Conservation (phyloP, 2,888 invertebrate genomes). For the Mongoloraphidia duomilia region DNA sequence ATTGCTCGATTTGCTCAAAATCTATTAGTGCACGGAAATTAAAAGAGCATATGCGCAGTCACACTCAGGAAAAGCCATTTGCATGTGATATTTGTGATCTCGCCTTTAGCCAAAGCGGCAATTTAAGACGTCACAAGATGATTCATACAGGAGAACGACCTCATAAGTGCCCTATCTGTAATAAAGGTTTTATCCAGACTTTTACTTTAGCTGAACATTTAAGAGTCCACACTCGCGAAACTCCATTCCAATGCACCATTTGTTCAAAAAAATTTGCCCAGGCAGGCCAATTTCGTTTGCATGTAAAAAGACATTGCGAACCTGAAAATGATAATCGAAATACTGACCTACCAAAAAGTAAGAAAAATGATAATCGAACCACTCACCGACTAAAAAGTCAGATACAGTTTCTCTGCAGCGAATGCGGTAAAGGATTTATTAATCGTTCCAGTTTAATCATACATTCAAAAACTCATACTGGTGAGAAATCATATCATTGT, state of each 20-base stretch:
- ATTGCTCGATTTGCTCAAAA: too few relatives aligned
- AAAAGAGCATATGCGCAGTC: background rate
- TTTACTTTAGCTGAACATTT: constrained; percentile 4
- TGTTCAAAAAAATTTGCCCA: constrained; percentile 11
- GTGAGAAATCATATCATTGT: constrained; percentile 3
- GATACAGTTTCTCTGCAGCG: too few relatives aligned
- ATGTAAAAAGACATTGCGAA: background rate
- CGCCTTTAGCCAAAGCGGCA: constrained; percentile 1
- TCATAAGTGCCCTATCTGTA: constrained; percentile 1
- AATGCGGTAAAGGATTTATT: constrained; percentile 1
- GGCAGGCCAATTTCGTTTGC: constrained; percentile 1
- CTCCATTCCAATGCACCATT: constrained; percentile 7
- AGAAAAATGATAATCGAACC: background rate
- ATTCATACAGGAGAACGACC: constrained; percentile 5
- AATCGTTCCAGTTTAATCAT: constrained; percentile 1
- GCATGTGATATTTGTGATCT: background rate
- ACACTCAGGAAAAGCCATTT: constrained; percentile 2
- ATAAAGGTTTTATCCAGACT: constrained; percentile 3
- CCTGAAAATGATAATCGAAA: background rate
- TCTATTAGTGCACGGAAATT: too few relatives aligned
- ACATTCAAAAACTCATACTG: constrained; percentile 1
- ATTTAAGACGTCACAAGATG: constrained; percentile 4
- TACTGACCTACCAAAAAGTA: too few relatives aligned
- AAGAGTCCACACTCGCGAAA: constrained; percentile 4
- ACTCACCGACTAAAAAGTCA: too few relatives aligned